phyloP scores from a whole-genome alignment of 1,140 invertebrate species.

The Drosophila paulistorum region DNA sequence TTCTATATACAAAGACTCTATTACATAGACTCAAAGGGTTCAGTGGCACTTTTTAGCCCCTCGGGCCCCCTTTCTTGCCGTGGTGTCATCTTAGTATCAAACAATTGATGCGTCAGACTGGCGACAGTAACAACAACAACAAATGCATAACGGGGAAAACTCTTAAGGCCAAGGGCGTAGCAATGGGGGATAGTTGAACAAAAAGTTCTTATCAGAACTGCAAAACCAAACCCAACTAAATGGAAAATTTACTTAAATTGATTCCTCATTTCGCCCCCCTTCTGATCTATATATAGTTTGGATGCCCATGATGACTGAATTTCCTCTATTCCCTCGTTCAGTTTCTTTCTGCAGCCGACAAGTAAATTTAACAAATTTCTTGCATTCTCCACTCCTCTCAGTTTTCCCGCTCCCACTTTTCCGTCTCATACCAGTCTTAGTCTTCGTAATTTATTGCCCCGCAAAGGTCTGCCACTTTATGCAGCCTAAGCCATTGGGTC shows the following conservation, averaged over 20 bases:
- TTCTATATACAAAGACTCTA: not conserved
- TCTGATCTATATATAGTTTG: not conserved
- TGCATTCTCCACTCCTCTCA: slow-evolving; percentile 23
- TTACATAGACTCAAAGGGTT: not conserved
- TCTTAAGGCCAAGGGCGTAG: slow-evolving; percentile 32
- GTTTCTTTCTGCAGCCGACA: slow-evolving; percentile 21
- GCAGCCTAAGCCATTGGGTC: slow-evolving; percentile 74
- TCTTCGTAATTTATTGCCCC: slow-evolving; percentile 56
- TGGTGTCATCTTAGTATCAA: not conserved
- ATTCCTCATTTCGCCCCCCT: not conserved
- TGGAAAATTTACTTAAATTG: too few species aligned
- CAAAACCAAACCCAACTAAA: too few species aligned
- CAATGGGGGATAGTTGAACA: not conserved
- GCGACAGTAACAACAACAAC: not conserved
- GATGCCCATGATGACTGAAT: not conserved
- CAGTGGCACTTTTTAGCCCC: not conserved
- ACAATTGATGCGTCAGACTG: slow-evolving; percentile 57
- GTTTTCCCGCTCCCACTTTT: not conserved
- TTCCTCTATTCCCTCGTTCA: not conserved
- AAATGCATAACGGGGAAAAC: slow-evolving; percentile 17
- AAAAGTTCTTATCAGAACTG: not conserved
- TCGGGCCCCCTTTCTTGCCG: not conserved
- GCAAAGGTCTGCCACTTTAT: slow-evolving; percentile 49
- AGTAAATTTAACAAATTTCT: slow-evolving; percentile 36
- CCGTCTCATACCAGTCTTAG: slow-evolving; percentile 8